phyloP scores from a whole-genome alignment of 2,797 vertebrate genomes.

The Phrynocephalus vlangalii region DNA sequence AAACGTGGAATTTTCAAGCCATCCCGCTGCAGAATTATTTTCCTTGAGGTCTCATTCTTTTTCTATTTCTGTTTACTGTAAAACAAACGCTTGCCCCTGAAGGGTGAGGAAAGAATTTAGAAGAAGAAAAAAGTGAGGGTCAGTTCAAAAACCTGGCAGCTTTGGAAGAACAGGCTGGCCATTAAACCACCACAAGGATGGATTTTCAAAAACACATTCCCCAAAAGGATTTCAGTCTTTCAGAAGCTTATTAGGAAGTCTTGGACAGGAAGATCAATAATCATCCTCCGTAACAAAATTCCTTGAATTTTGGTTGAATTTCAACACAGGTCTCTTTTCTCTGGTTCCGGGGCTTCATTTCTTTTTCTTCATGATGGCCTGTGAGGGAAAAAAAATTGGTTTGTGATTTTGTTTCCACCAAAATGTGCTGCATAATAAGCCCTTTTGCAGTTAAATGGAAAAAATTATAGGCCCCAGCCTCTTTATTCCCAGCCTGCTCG shows the following conservation, averaged over 20 bases:
- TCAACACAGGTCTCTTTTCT: not conserved
- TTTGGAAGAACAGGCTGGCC: not conserved
- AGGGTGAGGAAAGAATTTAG: not conserved
- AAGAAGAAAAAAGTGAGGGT: too few species aligned
- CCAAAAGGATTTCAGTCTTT: not conserved
- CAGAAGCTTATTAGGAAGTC: not conserved
- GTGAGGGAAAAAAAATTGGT: not conserved
- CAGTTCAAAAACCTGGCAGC: not conserved
- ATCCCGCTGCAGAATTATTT: not conserved
- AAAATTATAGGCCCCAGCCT: not conserved
- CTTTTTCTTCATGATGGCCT: conserved; percentile 21
- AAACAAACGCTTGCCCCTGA: not conserved
- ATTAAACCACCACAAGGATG: not conserved
- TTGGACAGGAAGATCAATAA: not conserved
- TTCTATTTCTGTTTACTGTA: not conserved
- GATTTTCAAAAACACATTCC: not conserved
- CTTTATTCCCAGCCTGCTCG: too few species aligned
- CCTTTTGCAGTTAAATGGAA: not conserved
- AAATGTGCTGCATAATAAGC: too few species aligned
- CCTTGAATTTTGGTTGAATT: not conserved
- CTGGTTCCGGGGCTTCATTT: not conserved
- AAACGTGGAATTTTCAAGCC: not conserved
- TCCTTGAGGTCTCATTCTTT: not conserved
- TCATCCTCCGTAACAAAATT: not conserved
- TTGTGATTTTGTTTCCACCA: not conserved